Percentiles rank a stretch among this genome's conserved stretches.
phyloP scores from a whole-genome alignment of 2,888 invertebrate species.

The Euzophera pinguis region DNA sequence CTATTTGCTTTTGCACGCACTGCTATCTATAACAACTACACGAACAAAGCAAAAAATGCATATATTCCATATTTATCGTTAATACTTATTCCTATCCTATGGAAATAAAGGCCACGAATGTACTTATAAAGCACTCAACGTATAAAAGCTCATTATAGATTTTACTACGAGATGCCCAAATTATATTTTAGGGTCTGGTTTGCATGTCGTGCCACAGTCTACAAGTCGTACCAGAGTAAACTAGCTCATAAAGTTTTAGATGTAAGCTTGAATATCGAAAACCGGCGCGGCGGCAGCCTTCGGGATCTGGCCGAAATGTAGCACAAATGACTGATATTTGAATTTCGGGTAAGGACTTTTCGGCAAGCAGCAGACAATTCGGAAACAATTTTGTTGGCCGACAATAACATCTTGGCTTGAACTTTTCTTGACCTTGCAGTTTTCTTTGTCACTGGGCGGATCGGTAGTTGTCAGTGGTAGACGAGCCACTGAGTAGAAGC shows the following conservation, averaged over 20 bases:
- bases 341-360: conserved; percentile 5
- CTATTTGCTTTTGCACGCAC: conserved; percentile 49
- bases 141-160: conserved; percentile 50
- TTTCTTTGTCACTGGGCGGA: no score
- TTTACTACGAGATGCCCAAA: conserved; percentile 33
- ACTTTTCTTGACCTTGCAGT: not conserved
- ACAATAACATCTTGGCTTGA: not conserved
- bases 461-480: no score
- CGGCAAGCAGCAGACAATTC: conserved; percentile 23
- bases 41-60: conserved; percentile 19
- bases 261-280: conserved; percentile 26
- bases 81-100: not conserved
- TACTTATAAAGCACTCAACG: not conserved
- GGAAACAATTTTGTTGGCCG: conserved; percentile 1
- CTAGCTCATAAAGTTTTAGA: conserved; percentile 30
- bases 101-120: no score
- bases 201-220: conserved; percentile 34
- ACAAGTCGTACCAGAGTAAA: conserved; percentile 38
- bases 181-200: conserved; percentile 35
- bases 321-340: conserved; percentile 10
- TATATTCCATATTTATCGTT: conserved; percentile 22
- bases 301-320: conserved; percentile 10
- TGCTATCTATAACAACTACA: conserved; percentile 26
- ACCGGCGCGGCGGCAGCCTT: conserved; percentile 21
- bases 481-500: no score